phyloP scores from a whole-genome alignment of 1,140 invertebrate genomes.

The Zaprionus africanus region DNA sequence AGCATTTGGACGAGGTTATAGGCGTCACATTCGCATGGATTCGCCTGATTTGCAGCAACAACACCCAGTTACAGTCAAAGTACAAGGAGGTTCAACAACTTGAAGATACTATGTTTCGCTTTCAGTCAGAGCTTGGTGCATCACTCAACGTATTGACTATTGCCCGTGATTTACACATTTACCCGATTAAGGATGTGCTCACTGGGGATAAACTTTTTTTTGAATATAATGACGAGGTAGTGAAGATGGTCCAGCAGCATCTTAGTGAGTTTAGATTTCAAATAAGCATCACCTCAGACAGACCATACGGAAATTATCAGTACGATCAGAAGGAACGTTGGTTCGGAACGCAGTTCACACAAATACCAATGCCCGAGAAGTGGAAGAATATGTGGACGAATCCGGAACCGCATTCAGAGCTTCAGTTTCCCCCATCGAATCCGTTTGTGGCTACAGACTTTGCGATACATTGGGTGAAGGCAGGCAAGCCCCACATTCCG shows the following conservation, averaged over 20 bases:
- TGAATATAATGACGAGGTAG: constrained; percentile 90
- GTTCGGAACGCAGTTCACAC: constrained; percentile 74
- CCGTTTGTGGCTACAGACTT: constrained; percentile 62
- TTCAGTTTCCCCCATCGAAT: constrained; percentile 47
- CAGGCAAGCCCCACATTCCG: constrained; percentile 46
- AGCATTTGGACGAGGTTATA: constrained; percentile 90
- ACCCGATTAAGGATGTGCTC: constrained; percentile 88
- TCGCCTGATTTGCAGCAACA: constrained; percentile 87
- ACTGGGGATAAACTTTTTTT: constrained; percentile 90
- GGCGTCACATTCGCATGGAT: constrained; percentile 90
- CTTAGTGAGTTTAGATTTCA: constrained; percentile 90
- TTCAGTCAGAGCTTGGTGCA: no score
- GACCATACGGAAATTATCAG: constrained; percentile 85
- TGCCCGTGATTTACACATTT: no score
- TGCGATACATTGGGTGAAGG: constrained; percentile 49
- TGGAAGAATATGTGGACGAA: constrained; percentile 87
- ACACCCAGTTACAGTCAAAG: constrained; percentile 85
- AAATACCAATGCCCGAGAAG: constrained; percentile 85
- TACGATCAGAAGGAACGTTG: constrained; percentile 89
- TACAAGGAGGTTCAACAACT: constrained; percentile 86
- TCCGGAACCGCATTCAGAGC: constrained; percentile 81
- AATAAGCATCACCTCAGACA: constrained; percentile 88
- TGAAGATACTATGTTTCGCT: constrained; percentile 89
- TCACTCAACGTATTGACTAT: no score
- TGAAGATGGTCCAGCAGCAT: constrained; percentile 87